These are phyloP conservation scores for Pristionchus mayeri DNA, from an alignment of 2,888 invertebrate genomes.

Conservation along the genomic window DNA sequence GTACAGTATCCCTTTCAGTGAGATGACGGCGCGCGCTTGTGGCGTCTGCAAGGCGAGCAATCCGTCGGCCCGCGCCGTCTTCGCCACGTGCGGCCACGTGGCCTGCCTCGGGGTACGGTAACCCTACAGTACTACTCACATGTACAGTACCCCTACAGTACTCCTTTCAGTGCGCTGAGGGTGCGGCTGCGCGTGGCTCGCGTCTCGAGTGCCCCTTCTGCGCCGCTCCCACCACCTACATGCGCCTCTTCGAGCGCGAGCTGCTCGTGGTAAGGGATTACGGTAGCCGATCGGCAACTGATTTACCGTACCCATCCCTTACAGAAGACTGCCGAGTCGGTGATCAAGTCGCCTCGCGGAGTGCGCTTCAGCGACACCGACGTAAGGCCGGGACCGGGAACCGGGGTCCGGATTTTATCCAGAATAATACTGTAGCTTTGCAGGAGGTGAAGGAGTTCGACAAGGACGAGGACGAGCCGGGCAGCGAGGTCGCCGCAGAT, in stretches of 20 bases:
- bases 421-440: background rate
- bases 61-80: background rate
- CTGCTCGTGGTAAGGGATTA: background rate
- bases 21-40: background rate
- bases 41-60: background rate
- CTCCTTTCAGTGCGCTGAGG: background rate
- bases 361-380: background rate
- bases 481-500: too few species aligned
- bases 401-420: background rate
- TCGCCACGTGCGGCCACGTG: too few species aligned
- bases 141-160: too few species aligned
- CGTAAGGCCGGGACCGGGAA: background rate
- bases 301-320: background rate
- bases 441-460: slow-evolving; percentile 23
- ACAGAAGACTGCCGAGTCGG: background rate
- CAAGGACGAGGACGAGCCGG: background rate
- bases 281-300: background rate
- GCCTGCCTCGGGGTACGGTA: background rate
- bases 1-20: background rate
- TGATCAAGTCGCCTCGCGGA: background rate
- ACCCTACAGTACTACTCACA: background rate
- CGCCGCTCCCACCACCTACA: slow-evolving; percentile 5
- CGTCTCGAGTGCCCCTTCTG: background rate
- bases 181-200: background rate
- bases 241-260: background rate